These are phyloP conservation scores for Reticulitermes speratus DNA, from an alignment of 1,140 invertebrate species.

Conservation along the genomic window DNA sequence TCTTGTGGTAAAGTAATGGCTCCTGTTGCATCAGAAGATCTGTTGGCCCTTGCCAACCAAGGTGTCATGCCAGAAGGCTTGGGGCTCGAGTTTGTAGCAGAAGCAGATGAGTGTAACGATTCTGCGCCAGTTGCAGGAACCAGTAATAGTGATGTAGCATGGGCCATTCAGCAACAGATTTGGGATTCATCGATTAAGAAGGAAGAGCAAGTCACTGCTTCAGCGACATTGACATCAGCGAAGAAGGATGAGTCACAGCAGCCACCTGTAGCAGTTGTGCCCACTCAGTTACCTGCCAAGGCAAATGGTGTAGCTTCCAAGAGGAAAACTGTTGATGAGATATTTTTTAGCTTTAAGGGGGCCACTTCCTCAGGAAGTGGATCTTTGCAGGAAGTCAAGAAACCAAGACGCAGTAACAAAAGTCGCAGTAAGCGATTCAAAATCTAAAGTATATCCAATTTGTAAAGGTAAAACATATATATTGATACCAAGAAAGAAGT, in stretches of 20 bases:
- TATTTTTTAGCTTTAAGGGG: background rate
- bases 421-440: slow-evolving; percentile 23
- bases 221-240: background rate
- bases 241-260: background rate
- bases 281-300: background rate
- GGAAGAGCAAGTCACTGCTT: background rate
- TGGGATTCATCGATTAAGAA: background rate
- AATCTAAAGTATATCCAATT: background rate
- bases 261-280: too few species aligned
- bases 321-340: background rate
- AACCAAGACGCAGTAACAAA: slow-evolving; percentile 19
- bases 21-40: slow-evolving; percentile 55
- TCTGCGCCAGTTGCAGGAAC: background rate
- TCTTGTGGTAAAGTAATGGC: slow-evolving; percentile 48
- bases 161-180: background rate
- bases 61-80: slow-evolving; percentile 56
- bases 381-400: background rate
- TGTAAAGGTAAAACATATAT: too few species aligned
- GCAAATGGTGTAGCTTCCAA: background rate
- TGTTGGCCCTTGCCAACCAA: slow-evolving; percentile 60
- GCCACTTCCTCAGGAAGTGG: background rate
- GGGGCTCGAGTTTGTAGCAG: background rate
- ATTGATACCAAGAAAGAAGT: background rate
- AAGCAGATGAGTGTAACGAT: background rate
- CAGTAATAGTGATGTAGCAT: background rate